Evolutionary conservation across 2,113 vertebrate genomes (phyloP).

Genomic region (Xenopus borealis): DNA sequence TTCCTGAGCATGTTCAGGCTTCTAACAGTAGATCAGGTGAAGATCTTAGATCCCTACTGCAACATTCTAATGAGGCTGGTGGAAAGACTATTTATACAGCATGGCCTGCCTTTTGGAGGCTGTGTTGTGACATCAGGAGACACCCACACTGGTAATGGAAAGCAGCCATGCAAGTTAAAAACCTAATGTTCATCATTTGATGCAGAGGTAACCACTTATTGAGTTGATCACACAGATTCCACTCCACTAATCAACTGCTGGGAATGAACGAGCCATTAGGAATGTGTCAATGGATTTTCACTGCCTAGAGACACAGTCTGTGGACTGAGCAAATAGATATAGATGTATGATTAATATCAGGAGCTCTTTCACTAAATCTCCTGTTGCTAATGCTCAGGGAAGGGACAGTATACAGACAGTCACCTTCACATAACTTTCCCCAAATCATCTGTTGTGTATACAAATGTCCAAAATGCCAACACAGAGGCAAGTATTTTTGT

Average conservation of each 20-base stretch:
- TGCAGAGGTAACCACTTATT: slow-evolving; percentile 67
- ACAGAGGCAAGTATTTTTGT: no score
- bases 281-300: slow-evolving; percentile 56
- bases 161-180: slow-evolving; percentile 24
- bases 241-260: slow-evolving; percentile 63
- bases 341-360: slow-evolving; percentile 55
- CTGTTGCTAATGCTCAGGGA: slow-evolving; percentile 39
- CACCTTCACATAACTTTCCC: no score
- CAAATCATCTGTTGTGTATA: no score
- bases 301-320: slow-evolving; percentile 59
- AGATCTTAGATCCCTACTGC: slow-evolving; percentile 26
- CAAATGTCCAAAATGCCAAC: no score
- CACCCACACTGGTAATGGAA: slow-evolving; percentile 43
- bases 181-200: slow-evolving; percentile 61
- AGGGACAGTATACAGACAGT: no score
- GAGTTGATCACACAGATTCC: slow-evolving; percentile 69
- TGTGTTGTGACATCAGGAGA: slow-evolving; percentile 67
- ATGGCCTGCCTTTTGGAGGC: slow-evolving; percentile 59
- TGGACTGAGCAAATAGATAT: slow-evolving; percentile 48
- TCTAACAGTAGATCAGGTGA: slow-evolving; percentile 33
- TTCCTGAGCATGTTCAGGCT: slow-evolving; percentile 59
- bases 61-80: slow-evolving; percentile 54
- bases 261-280: slow-evolving; percentile 52
- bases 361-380: slow-evolving; percentile 27
- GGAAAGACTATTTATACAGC: slow-evolving; percentile 63